Evolutionary conservation across 2,113 vertebrate genomes (phyloP).

Genomic region (Hemicordylus capensis): DNA sequence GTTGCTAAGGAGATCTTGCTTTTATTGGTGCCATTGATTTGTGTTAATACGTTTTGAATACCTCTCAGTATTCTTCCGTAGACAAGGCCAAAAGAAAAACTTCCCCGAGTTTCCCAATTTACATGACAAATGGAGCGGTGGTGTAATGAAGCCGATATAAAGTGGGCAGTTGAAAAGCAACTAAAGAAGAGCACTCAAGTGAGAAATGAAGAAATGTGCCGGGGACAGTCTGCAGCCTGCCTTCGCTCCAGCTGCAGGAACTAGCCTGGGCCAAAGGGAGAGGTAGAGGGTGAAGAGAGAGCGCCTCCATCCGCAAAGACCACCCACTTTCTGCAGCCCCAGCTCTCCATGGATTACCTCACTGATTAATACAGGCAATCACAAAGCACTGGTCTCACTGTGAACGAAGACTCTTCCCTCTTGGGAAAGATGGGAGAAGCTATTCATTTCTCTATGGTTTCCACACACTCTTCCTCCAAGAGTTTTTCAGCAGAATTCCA

Average conservation of each 20-base stretch:
- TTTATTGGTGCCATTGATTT: conserved; percentile 99
- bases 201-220: conserved; percentile 97
- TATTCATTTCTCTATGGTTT: too few relatives aligned
- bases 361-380: background rate
- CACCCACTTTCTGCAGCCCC: conserved; percentile 74
- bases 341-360: conserved; percentile 54
- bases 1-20: conserved; percentile 99
- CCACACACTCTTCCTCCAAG: background rate
- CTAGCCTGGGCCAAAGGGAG: conserved; percentile 59
- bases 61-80: conserved; percentile 93
- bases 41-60: conserved; percentile 99
- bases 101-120: conserved; percentile 96
- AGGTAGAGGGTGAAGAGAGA: conserved; percentile 51
- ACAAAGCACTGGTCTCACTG: conserved; percentile 10
- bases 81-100: conserved; percentile 92
- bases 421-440: background rate
- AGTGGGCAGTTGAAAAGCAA: conserved; percentile 87
- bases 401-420: background rate
- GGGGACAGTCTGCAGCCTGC: conserved; percentile 75
- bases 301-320: conserved; percentile 70
- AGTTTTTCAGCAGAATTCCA: background rate
- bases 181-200: conserved; percentile 99
- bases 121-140: conserved; percentile 91
- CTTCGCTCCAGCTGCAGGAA: conserved; percentile 79
- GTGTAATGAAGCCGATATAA: conserved; percentile 91